Base-by-base conservation (phyloP, 1,140 invertebrate species). In the Zaprionus davidi region DNA sequence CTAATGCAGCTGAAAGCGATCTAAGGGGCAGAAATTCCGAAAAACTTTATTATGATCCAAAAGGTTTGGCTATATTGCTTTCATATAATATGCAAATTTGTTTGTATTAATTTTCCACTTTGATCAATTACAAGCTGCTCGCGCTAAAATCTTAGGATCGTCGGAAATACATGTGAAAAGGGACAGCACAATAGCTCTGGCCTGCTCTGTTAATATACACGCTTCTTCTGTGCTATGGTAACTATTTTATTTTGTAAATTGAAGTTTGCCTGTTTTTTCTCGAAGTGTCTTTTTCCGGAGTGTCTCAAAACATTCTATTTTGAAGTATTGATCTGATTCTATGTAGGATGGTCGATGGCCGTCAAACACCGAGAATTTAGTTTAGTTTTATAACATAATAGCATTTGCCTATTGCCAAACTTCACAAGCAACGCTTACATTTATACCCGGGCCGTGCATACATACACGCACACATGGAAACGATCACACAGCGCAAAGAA, bases 161-260 rank as follows among this genome's bases (percentile, higher is more conserved):
- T 95, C 96, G 78, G 97, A 98, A 79, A 96, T 97, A 51, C 97
- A 97, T 92, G 97, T 98, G 80, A 98, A 97, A 93, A 97, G 96
- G 88, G 97, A 97, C 77, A 97, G 97, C 93, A 98, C 97, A 63
- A 98, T 98, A 94, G 97, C 96, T 74, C 93, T 98, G 82, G 97
- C 96, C 41, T 98, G 97, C 93, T 96, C 96, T 38, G 97, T 98
- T 69, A 98, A 97, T 93, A 95, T 97, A 51, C 97, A 97, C 92
- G 97, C 97, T 51, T 96, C 96, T 67, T 90, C 91, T n/a, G 87
- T 93, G 3, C 41, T 80, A 24, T 93, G 92, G 92, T 93, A 87
- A 68, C 17, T 56, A 59, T 20, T 58, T 15, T 17, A 44, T 36
- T 36, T 34, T 56, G 6, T 28, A 31, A 31, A 31, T 31, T 31